Evolutionary conservation across 1,140 invertebrate genomes (phyloP).

Genomic region (Drosophila subobscura): DNA sequence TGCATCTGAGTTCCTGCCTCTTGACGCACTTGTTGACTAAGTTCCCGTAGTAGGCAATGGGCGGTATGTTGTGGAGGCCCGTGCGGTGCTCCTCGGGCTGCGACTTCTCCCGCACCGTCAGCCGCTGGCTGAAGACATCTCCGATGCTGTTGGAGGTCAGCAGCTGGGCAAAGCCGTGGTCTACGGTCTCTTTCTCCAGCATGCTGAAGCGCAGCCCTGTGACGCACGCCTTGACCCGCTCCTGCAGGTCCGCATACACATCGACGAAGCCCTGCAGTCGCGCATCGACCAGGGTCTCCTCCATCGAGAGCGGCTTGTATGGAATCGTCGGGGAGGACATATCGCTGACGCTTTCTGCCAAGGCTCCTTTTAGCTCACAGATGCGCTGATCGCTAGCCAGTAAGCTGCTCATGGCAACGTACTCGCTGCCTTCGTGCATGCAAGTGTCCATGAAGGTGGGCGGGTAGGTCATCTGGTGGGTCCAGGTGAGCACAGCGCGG

Average conservation of each 20-base stretch:
- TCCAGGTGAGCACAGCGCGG: constrained; percentile 64
- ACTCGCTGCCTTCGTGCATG: constrained; percentile 42
- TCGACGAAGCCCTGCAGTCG: constrained; percentile 22
- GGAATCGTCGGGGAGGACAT: constrained; percentile 50
- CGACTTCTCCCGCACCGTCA: constrained; percentile 36
- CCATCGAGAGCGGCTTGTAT: constrained; percentile 41
- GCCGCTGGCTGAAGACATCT: constrained; percentile 50
- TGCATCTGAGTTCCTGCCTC: constrained; percentile 26
- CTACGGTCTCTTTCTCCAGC: constrained; percentile 23
- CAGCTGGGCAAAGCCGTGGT: constrained; percentile 58
- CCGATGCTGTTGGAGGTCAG: constrained; percentile 54
- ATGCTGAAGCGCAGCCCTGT: constrained; percentile 55
- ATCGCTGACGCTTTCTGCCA: constrained; percentile 7
- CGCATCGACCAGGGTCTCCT: constrained; percentile 49
- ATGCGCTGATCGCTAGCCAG: constrained; percentile 50
- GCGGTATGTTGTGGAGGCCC: constrained; percentile 46
- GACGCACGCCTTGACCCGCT: constrained; percentile 45
- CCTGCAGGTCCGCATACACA: constrained; percentile 56
- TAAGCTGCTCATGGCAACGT: constrained; percentile 40
- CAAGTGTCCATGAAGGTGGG: constrained; percentile 55
- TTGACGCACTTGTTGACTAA: constrained; percentile 20
- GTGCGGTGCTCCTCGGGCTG: constrained; percentile 43
- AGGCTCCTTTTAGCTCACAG: constrained; percentile 41
- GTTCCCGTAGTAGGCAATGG: constrained; percentile 33
- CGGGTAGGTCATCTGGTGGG: constrained; percentile 62